A percentile compares a stretch with the other conserved stretches of the same genome.
These are phyloP conservation scores for Catharus bicknelli DNA, from an alignment of 2,113 vertebrate genomes.

Conservation along the genomic window DNA sequence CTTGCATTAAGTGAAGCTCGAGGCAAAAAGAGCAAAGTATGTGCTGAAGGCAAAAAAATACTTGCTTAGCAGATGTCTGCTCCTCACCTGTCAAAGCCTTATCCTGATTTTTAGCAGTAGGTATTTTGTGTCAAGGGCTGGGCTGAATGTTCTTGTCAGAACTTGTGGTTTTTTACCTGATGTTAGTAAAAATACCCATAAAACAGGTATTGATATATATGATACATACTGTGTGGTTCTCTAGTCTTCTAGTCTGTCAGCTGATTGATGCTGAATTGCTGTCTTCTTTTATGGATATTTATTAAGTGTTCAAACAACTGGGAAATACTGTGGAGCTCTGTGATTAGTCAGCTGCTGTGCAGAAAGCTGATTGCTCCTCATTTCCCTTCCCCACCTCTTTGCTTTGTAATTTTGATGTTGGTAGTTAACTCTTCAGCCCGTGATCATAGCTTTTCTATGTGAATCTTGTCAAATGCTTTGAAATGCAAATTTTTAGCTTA, in stretches of 20 bases:
- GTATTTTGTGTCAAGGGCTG: neutral
- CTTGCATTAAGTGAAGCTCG: constrained; percentile 84
- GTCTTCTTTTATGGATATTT: neutral
- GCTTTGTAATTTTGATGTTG: neutral
- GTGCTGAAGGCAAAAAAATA: neutral
- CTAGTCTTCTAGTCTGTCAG: neutral
- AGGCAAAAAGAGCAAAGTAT: constrained; percentile 91
- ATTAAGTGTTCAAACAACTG: neutral
- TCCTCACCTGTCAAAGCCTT: neutral
- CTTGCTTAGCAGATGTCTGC: neutral
- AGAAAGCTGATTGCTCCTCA: neutral
- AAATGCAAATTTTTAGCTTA: neutral
- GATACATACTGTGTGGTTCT: neutral
- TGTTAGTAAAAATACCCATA: neutral
- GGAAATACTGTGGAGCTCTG: neutral
- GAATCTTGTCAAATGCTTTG: neutral
- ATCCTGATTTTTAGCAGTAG: neutral
- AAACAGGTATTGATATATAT: neutral
- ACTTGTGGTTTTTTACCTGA: neutral
- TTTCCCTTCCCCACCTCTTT: neutral
- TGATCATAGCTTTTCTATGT: neutral
- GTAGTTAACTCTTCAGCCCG: neutral
- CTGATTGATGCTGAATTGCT: neutral
- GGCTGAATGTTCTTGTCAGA: neutral
- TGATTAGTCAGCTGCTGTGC: neutral